Base-by-base conservation (phyloP, 2,888 invertebrate species). In the Xestia sexstrigata region DNA sequence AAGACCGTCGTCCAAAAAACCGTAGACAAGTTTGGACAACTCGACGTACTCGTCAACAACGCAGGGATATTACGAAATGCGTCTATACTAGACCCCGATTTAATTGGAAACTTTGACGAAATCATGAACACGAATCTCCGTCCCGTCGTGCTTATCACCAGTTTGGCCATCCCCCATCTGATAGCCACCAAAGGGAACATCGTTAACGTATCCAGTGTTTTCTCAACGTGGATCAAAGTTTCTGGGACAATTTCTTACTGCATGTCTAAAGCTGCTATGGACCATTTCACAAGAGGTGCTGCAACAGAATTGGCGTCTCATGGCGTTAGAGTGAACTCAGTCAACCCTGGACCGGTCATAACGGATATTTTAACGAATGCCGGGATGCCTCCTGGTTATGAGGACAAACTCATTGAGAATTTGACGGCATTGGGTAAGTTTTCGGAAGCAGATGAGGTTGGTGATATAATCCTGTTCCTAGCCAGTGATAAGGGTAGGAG, bases 271-370 rank as follows among this genome's bases (percentile, higher is more conserved):
- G 91, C 92, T 17, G 91, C 84, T 5, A n/a, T 93, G 17, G 87
- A 89, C 42, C 89, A 90, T 70, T 93, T 93, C 55, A 90, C 93
- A 0, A 85, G 89, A 52, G 81, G 84, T 6, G 86, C 82, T 39
- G 93, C 93, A 11, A 93, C 99, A 65, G 99, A 98, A 89, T 92
- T 98, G 65, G 98, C 98, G 30, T 81, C 96, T 0, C 97, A 97
- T 90, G 97, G 98, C 79, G 98, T 99, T 0, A 96, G 99, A 62
- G 98, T 98, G 0, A 92, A 93, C 70, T 73, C 89, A 11, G 83
- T 92, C 0, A 91, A 89, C 55, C 92, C 91, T 30, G 93, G 91
- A 7, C 84, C 89, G 1, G 90, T 91, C 0, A 70, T 52, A 0
- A 92, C 99, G 1, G 86, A 89, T 98, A 86, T 95, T 96, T 97